These are phyloP conservation scores for Tangara arthus DNA, from an alignment of 2,797 vertebrate genomes.

Conservation along the genomic window DNA sequence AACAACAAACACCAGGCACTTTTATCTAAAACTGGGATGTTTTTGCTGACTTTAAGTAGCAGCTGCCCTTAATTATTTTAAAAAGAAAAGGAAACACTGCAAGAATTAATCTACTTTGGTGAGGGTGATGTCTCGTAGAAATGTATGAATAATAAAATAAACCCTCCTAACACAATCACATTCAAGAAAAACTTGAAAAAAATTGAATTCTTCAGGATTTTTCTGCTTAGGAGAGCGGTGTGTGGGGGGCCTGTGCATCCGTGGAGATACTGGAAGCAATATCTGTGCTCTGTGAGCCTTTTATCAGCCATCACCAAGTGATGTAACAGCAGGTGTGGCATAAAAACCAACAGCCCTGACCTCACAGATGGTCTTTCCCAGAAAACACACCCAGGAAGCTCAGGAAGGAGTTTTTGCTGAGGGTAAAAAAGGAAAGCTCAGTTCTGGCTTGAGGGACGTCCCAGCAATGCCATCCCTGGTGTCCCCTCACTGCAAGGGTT, in stretches of 20 bases:
- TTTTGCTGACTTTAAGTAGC: slow-evolving; percentile 34
- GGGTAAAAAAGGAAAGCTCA: not conserved
- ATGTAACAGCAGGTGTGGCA: not conserved
- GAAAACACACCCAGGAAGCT: not conserved
- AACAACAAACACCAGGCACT: slow-evolving; percentile 38
- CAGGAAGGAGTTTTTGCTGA: not conserved
- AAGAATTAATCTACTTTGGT: not conserved
- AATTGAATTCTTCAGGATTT: not conserved
- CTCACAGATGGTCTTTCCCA: rapidly evolving
- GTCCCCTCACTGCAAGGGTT: not conserved
- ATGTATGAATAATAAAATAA: not conserved
- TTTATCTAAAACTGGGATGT: slow-evolving; percentile 40
- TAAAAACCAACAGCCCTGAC: not conserved
- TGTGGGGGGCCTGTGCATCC: not conserved
- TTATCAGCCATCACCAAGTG: not conserved
- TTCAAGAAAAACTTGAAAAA: not conserved
- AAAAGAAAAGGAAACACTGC: slow-evolving; percentile 41
- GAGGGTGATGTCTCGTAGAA: not conserved
- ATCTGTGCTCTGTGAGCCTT: not conserved
- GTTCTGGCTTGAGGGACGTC: not conserved
- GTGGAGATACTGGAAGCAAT: rapidly evolving
- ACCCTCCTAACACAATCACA: not conserved
- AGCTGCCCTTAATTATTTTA: slow-evolving; percentile 59
- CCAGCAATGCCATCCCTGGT: not conserved
- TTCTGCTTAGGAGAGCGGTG: rapidly evolving